phyloP scores from a whole-genome alignment of 2,113 vertebrate species.

The Peromyscus californicus region DNA sequence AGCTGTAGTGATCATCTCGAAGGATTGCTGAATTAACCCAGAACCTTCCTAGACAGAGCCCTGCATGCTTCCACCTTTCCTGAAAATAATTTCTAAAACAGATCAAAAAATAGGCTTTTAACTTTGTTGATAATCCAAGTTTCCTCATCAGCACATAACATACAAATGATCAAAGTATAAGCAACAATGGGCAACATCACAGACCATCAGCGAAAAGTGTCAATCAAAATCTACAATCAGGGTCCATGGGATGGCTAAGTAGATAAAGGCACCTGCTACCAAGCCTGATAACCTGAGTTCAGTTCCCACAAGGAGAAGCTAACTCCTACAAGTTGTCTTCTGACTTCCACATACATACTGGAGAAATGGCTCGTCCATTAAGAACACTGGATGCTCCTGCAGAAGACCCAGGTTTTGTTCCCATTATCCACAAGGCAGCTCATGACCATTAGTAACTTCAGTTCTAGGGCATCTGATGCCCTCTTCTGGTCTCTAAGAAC shows the following conservation, averaged over 20 bases:
- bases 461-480: background rate
- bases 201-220: background rate
- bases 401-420: too few species aligned
- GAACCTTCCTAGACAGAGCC: background rate
- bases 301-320: background rate
- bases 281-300: background rate
- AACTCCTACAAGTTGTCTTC: too few species aligned
- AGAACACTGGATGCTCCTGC: background rate
- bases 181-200: background rate
- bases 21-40: background rate
- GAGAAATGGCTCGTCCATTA: too few species aligned
- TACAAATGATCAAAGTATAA: background rate
- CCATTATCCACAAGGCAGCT: background rate
- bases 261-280: background rate
- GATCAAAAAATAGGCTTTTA: conserved; percentile 21
- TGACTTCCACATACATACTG: background rate
- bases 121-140: background rate
- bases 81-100: background rate
- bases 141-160: background rate
- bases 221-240: background rate
- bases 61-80: background rate
- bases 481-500: background rate
- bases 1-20: background rate
- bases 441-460: background rate
- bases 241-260: too few species aligned